These are phyloP conservation scores for Phataginus tricuspis DNA, from an alignment of 2,797 vertebrate genomes.

Conservation along the genomic window DNA sequence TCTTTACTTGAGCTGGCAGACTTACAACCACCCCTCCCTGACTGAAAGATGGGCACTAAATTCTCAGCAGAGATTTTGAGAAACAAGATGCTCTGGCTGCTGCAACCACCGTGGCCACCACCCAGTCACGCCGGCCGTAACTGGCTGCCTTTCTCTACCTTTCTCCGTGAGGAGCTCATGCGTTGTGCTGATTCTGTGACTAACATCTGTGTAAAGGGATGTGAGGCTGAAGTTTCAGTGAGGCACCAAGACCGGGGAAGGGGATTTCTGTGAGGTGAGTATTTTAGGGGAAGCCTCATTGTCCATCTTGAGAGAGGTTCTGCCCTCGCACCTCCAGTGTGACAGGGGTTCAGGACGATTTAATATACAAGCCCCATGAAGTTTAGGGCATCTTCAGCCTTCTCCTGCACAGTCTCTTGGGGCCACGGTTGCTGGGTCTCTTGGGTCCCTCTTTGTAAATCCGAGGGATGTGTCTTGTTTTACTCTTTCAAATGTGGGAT, in stretches of 20 bases:
- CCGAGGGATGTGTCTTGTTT: not conserved
- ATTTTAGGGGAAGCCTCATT: not conserved
- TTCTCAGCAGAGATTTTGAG: slow-evolving; percentile 61
- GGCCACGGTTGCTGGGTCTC: not conserved
- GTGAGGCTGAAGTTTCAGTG: not conserved
- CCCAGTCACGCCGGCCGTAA: not conserved
- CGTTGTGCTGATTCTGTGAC: not conserved
- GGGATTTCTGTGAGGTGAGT: not conserved
- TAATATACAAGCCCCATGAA: not conserved
- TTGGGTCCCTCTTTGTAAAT: not conserved
- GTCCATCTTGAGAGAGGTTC: not conserved
- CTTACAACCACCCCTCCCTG: slow-evolving; percentile 32
- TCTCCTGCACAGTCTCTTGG: not conserved
- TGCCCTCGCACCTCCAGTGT: not conserved
- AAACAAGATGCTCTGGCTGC: slow-evolving; percentile 26
- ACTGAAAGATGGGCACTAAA: slow-evolving; percentile 25
- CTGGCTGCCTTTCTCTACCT: not conserved
- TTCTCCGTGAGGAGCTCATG: not conserved
- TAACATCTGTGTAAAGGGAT: not conserved
- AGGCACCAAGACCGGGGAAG: not conserved
- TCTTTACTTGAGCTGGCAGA: slow-evolving; percentile 50
- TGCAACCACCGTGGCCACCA: not conserved
- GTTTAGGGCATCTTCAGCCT: not conserved
- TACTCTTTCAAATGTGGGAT: not conserved
- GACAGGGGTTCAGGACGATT: not conserved